phyloP scores from a whole-genome alignment of 2,888 invertebrate genomes.

The Ectobius pallidus region DNA sequence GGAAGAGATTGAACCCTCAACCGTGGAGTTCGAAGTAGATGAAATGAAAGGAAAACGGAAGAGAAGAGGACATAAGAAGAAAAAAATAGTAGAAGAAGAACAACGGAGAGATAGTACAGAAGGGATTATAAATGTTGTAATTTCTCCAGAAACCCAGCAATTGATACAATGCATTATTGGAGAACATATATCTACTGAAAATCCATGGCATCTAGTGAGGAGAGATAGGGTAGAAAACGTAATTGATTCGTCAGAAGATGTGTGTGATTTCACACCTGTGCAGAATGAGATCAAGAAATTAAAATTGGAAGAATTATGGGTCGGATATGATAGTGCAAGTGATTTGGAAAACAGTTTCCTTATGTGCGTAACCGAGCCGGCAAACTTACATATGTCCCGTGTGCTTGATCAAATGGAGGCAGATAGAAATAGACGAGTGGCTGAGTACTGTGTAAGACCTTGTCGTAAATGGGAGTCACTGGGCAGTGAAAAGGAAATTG shows the following conservation, averaged over 20 bases:
- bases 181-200: not conserved
- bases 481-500: constrained; percentile 1
- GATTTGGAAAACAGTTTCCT: not conserved
- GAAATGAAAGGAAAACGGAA: no score
- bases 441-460: not conserved
- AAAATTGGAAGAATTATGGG: not conserved
- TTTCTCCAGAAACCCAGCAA: not conserved
- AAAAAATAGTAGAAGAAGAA: not conserved
- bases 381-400: not conserved
- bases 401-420: not conserved
- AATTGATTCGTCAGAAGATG: not conserved
- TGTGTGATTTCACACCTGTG: not conserved
- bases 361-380: not conserved
- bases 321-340: not conserved
- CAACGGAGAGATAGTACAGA: not conserved
- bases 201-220: not conserved
- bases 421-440: not conserved
- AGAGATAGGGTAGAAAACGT: not conserved
- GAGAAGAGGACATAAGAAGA: not conserved
- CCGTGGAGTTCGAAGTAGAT: no score
- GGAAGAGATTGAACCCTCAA: no score
- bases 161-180: not conserved
- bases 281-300: not conserved
- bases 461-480: not conserved
- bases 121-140: not conserved